Evolutionary conservation across 2,888 invertebrate species (phyloP).

Genomic region (Mermis nigrescens): DNA sequence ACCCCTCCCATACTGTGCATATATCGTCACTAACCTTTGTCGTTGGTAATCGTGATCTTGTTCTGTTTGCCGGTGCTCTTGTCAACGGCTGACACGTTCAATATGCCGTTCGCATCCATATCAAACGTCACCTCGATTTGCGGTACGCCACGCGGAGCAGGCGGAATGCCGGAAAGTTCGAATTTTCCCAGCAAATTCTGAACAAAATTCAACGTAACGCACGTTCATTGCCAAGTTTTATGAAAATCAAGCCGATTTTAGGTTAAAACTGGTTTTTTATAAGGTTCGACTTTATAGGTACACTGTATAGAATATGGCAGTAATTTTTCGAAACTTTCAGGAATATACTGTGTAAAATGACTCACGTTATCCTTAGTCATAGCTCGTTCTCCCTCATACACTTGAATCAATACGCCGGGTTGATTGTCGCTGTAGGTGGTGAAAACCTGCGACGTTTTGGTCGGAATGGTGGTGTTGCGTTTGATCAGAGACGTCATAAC

Average conservation of each 20-base stretch:
- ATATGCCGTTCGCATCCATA: slow-evolving; percentile 61
- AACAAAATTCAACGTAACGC: too few species aligned
- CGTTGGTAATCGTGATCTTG: slow-evolving; percentile 47
- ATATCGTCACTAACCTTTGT: slow-evolving; percentile 48
- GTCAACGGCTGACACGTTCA: slow-evolving; percentile 78
- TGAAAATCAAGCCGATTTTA: too few species aligned
- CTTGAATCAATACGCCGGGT: slow-evolving; percentile 65
- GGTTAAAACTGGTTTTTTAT: too few species aligned
- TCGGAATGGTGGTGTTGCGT: slow-evolving; percentile 88
- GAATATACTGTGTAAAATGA: too few species aligned
- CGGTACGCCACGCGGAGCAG: slow-evolving; percentile 73
- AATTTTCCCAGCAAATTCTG: slow-evolving; percentile 45
- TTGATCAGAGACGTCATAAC: slow-evolving; percentile 92
- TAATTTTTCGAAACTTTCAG: too few species aligned
- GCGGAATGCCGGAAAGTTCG: slow-evolving; percentile 85
- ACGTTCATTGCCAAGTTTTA: too few species aligned
- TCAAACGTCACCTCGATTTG: slow-evolving; percentile 44
- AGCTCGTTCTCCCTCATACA: slow-evolving; percentile 41
- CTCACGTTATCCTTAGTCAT: slow-evolving; percentile 76
- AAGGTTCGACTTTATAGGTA: too few species aligned
- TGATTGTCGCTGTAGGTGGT: slow-evolving; percentile 95
- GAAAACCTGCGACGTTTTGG: slow-evolving; percentile 73
- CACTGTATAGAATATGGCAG: too few species aligned
- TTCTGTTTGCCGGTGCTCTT: slow-evolving; percentile 45
- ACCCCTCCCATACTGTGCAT: too few species aligned